A percentile compares a stretch with the other conserved stretches of the same genome.
These are phyloP conservation scores for Danaus plexippus DNA, from an alignment of 1,140 invertebrate genomes.

Conservation along the genomic window DNA sequence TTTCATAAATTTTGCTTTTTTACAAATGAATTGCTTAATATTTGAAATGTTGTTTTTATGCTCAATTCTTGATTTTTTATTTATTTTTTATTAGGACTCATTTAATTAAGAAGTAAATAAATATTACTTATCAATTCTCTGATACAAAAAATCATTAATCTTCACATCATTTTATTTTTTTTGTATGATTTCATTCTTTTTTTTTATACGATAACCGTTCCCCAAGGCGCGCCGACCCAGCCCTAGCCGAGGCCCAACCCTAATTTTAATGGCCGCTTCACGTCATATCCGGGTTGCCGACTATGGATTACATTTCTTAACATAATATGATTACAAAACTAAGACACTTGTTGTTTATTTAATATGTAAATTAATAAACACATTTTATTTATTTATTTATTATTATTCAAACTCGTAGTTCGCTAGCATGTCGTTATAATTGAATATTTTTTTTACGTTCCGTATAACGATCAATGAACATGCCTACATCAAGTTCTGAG, in stretches of 20 bases:
- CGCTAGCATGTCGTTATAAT: no score
- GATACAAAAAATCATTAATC: no score
- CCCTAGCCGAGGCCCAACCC: constrained; percentile 67
- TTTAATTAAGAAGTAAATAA: no score
- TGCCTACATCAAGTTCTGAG: constrained; percentile 33
- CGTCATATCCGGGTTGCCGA: constrained; percentile 56
- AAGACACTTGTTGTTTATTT: no score
- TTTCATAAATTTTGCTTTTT: not conserved
- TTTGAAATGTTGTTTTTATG: no score
- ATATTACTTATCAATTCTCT: no score
- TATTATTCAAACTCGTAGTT: no score
- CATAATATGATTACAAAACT: constrained; percentile 1
- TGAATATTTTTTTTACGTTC: constrained; percentile 24
- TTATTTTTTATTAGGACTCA: no score
- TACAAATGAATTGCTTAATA: no score
- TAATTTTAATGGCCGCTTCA: constrained; percentile 69
- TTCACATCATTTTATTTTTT: constrained; percentile 49
- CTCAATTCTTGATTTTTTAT: no score
- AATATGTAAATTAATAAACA: no score
- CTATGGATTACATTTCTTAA: constrained; percentile 39
- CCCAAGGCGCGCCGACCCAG: constrained; percentile 51
- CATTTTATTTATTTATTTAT: no score
- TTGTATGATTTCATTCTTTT: constrained; percentile 37
- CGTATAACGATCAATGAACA: constrained; percentile 34
- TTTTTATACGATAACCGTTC: constrained; percentile 34